Base-by-base conservation (phyloP, 2,797 vertebrate genomes). In the Sebastiscus tertius region DNA sequence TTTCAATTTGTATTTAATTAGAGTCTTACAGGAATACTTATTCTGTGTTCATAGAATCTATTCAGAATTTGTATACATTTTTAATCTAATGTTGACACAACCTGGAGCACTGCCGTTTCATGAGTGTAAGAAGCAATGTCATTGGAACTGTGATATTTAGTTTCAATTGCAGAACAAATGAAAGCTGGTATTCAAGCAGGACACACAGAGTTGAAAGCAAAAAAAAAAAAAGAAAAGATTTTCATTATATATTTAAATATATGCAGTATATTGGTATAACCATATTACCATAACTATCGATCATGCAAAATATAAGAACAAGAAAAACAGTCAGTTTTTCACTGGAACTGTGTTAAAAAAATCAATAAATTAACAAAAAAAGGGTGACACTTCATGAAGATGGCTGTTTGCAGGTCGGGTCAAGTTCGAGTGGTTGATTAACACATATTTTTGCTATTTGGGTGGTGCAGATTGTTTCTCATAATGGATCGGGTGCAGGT, bases 31-130 rank as follows among this genome's bases (percentile, higher is more conserved):
- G 34, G 63, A 68, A 70, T 49, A 56, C 18, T 31, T 34, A 49
- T 39, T 71, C 16, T 46, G 58, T n/a, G 22, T 71, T 78, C 31
- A 64, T 58, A 58, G 3, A 72, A 36, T 63, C 27, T 66, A 24
- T 72, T 52, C 10, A 36, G 60, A 18, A 78, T 69, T 22, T 64
- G 24, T 33, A 24, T n/a, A 33, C 34, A 72, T 68, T 78, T 76
- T 78, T 56, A 31, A 83, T 83, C 27, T 60, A 20, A 52, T 55
- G 29, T 56, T 79, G 78, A 81, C 72, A 60, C 29, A 52, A 83
- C 67, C 66, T 42, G 71, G 8, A 33, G n/a, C 34, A 6, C 39
- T 72, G 52, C n/a, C 14, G 8, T 72, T 68, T 68, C 3, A 67
- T 60, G 54, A 79, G 65, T 69, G 14, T 58, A 24, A 46, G 16